A percentile compares a stretch with the other conserved stretches of the same genome.
Evolutionary conservation across 1,140 invertebrate genomes (phyloP).

Genomic region (Hylaeus anthracinus): DNA sequence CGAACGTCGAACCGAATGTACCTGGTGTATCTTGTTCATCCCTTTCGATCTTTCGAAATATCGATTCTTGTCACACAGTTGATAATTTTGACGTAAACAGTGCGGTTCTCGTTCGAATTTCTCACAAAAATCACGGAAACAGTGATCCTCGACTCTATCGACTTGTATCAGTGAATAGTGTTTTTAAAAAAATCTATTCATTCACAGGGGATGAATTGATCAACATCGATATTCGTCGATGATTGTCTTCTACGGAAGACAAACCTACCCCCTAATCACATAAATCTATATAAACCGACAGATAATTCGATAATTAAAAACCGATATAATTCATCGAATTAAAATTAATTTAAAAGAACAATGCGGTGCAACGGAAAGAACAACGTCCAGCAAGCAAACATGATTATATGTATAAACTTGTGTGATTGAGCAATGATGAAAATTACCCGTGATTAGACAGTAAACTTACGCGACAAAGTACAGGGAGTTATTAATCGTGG

Average conservation of each 20-base stretch:
- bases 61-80: not conserved
- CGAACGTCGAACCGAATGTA: constrained; percentile 60
- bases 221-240: not conserved
- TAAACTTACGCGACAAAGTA: too few species aligned
- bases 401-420: too few species aligned
- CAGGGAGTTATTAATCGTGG: not conserved
- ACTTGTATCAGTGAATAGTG: not conserved
- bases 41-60: not conserved
- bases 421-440: too few species aligned
- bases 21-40: not conserved
- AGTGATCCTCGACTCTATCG: not conserved
- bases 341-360: too few species aligned
- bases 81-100: not conserved
- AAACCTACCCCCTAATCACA: not conserved
- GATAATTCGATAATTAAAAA: too few species aligned
- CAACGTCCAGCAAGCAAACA: too few species aligned
- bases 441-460: too few species aligned
- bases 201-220: not conserved
- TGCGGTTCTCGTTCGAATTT: not conserved
- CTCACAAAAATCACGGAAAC: not conserved
- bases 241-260: not conserved
- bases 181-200: not conserved
- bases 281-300: too few species aligned
- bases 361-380: too few species aligned
- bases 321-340: too few species aligned